Conservation (phyloP, 1,140 invertebrate genomes). For the Zaprionus vittiger region DNA sequence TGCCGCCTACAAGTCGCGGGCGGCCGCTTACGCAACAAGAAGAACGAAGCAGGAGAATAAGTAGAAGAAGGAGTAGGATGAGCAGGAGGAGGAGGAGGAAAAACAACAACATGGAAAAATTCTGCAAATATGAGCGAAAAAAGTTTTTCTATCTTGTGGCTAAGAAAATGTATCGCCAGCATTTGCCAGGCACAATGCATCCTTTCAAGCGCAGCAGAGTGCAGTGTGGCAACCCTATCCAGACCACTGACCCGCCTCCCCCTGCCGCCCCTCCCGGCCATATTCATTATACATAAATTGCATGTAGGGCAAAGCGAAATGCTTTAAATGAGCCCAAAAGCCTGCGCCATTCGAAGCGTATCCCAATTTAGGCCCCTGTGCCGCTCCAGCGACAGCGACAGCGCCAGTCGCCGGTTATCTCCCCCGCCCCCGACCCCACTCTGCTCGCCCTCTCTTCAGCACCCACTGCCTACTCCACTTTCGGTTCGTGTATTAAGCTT, state of each 20-base stretch:
- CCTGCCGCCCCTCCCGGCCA: constrained; percentile 7
- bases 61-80: constrained; percentile 12
- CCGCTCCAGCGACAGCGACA: constrained; percentile 65
- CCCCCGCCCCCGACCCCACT: background rate
- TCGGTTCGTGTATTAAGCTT: constrained; percentile 75
- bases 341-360: constrained; percentile 68
- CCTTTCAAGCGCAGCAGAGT: constrained; percentile 81
- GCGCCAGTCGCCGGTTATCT: constrained; percentile 56
- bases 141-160: constrained; percentile 69
- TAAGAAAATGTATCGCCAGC: constrained; percentile 72
- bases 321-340: constrained; percentile 77
- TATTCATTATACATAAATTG: constrained; percentile 79
- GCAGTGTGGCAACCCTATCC: constrained; percentile 45
- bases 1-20: constrained; percentile 60
- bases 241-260: background rate
- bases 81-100: constrained; percentile 6
- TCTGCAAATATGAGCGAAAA: constrained; percentile 53
- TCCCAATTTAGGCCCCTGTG: constrained; percentile 76
- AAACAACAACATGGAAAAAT: constrained; percentile 30
- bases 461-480: constrained; percentile 8
- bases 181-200: constrained; percentile 66
- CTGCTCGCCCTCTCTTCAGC: background rate
- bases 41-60: constrained; percentile 45
- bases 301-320: constrained; percentile 70
- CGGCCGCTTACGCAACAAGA: constrained; percentile 64